Base-by-base conservation (phyloP, 2,888 invertebrate species). In the Drosophila mayaguana region DNA sequence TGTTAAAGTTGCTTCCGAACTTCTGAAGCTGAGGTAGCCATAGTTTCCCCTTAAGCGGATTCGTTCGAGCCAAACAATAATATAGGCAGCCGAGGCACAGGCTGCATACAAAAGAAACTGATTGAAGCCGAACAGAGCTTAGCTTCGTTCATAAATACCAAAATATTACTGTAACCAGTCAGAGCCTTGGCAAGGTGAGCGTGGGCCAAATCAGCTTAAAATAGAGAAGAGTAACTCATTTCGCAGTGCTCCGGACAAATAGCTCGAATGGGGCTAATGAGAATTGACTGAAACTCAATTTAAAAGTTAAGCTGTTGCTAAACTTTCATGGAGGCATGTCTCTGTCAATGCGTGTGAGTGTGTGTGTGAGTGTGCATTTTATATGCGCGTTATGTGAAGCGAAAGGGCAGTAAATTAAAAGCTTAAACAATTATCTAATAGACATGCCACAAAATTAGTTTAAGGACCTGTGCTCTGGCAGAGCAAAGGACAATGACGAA, bases 391-490 rank as follows among this genome's bases (percentile, higher is more conserved):
- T 54, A 50, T 63, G 32, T 34, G 42, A 40, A 59, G 32, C n/a
- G 53, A 42, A 48, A 64, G 53, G 48, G 34, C 63, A 70, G 76
- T 81, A 76, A 83, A 83, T 89, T 84, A 88, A 90, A 72, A 82
- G 83, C 82, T 90, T 88, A 81, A 90, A 67, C 83, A 91, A 90
- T 90, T 89, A 87, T 79, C 82, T 83, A 87, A 81, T 78, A 83
- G 80, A 88, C 83, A 78, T 80, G 78, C 87, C 87, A 63, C 90
- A 88, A 88, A 89, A 89, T 90, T 88, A 88, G 88, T 87, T 86
- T 80, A 81, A 75, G 69, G 72, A 74, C 83, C 76, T 69, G 38
- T 72, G 69, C 48, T 66, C 55, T 36, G 67, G 43, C 43, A 62
- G 60, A 28, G 22, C 56, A 64, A 60, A 66, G 57, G 53, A 68